phyloP scores from a whole-genome alignment of 1,140 invertebrate species.

The Lucilia cuprina region DNA sequence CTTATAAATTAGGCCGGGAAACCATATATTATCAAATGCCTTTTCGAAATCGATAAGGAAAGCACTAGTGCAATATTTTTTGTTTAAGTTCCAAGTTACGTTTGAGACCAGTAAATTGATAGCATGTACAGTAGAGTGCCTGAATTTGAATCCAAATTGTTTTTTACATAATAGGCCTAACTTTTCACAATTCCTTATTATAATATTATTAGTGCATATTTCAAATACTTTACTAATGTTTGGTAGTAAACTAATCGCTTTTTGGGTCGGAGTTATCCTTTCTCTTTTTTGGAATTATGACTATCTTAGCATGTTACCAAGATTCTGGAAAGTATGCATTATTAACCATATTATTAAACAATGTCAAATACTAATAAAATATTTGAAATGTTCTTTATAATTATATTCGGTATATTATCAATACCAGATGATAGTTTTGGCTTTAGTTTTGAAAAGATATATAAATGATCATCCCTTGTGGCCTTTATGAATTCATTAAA shows the following conservation, averaged over 20 bases:
- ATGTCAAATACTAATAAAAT: no score
- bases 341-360: neutral
- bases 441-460: no score
- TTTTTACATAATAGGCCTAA: neutral
- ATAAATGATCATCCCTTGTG: no score
- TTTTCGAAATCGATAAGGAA: constrained; percentile 20
- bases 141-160: neutral
- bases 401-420: no score
- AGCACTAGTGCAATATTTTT: constrained; percentile 9
- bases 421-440: no score
- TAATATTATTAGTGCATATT: no score
- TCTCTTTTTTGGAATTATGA: neutral
- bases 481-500: no score
- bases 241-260: no score
- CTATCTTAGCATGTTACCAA: neutral
- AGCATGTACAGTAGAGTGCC: neutral
- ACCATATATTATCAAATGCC: constrained; percentile 15
- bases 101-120: constrained; percentile 1
- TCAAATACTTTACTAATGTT: no score
- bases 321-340: neutral
- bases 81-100: constrained; percentile 17
- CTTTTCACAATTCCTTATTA: neutral
- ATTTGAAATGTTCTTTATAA: no score
- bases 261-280: neutral
- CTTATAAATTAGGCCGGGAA: neutral